A percentile compares a stretch with the other conserved stretches of the same genome.
These are phyloP conservation scores for Agrilus planipennis DNA, from an alignment of 1,140 invertebrate genomes.

Conservation along the genomic window DNA sequence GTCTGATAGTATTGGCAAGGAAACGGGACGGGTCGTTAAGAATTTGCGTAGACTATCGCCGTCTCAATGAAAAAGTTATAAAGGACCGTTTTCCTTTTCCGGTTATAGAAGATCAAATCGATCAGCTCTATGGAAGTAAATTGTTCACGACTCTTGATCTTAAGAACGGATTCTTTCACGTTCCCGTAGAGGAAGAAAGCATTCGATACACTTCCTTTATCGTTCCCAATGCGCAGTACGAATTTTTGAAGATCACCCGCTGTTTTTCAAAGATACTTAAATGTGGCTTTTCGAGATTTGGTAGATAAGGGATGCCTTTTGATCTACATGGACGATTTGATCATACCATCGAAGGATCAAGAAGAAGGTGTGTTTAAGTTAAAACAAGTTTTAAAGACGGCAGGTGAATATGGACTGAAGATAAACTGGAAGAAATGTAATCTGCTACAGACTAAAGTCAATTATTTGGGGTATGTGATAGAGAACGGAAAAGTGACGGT, in stretches of 20 bases:
- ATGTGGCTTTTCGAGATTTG: too few relatives aligned
- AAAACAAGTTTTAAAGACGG: slow-evolving; percentile 11
- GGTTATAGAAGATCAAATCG: slow-evolving; percentile 19
- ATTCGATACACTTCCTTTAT: slow-evolving; percentile 14
- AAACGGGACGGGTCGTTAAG: too few relatives aligned
- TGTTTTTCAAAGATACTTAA: too few relatives aligned
- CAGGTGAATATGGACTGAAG: slow-evolving; percentile 12
- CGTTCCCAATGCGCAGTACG: slow-evolving; percentile 31
- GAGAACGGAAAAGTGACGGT: background rate
- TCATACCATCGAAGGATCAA: slow-evolving; percentile 13
- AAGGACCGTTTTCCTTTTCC: slow-evolving; percentile 2
- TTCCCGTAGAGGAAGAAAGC: slow-evolving; percentile 12
- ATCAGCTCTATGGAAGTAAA: slow-evolving; percentile 12
- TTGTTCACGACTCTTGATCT: slow-evolving; percentile 20
- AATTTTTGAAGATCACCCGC: slow-evolving; percentile 3
- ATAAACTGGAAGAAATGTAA: slow-evolving; percentile 15
- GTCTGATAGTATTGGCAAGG: too few relatives aligned
- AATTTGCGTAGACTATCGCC: too few relatives aligned
- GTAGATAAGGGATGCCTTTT: too few relatives aligned
- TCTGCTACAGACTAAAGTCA: background rate
- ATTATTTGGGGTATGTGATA: slow-evolving; percentile 3
- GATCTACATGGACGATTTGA: slow-evolving; percentile 26
- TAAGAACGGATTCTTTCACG: slow-evolving; percentile 19
- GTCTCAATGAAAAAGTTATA: too few relatives aligned
- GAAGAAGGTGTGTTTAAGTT: slow-evolving; percentile 14